Evolutionary conservation across 2,797 vertebrate species (phyloP).

Genomic region (Rhodeus uyekii): DNA sequence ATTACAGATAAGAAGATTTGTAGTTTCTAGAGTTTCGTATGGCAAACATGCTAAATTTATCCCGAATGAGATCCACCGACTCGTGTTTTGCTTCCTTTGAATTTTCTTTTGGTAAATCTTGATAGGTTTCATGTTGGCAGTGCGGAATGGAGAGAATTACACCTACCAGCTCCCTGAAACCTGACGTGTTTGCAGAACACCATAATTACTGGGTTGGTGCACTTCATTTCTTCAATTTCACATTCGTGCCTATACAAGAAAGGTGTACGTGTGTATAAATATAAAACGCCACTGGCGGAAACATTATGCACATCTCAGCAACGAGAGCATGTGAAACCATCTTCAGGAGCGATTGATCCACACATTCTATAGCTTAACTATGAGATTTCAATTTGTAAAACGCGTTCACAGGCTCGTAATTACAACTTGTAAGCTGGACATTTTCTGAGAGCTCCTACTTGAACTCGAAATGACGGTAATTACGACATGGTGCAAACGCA

Average conservation of each 20-base stretch:
- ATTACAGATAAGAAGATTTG: conserved; percentile 62
- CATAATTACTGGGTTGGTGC: background rate
- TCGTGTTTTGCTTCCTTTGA: conserved; percentile 34
- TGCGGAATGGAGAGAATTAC: conserved; percentile 25
- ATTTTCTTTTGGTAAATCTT: conserved; percentile 23
- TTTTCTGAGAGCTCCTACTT: too few relatives aligned
- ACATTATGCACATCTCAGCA: background rate
- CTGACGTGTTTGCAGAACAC: conserved; percentile 9
- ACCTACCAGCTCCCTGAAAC: background rate
- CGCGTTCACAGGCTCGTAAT: too few relatives aligned
- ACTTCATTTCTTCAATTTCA: background rate
- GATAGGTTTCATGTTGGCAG: conserved; percentile 45
- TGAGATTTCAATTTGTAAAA: too few relatives aligned
- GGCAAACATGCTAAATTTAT: conserved; percentile 46
- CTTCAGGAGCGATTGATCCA: background rate
- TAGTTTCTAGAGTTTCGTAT: conserved; percentile 31
- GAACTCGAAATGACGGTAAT: too few relatives aligned
- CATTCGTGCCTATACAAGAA: background rate
- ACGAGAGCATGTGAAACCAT: background rate
- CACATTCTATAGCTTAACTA: background rate
- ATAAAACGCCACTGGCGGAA: background rate
- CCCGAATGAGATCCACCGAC: conserved; percentile 41
- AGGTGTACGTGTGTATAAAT: background rate
- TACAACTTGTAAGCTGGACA: too few relatives aligned
- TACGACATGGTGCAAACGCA: too few relatives aligned